Evolutionary conservation across 1,140 invertebrate species (phyloP), one percentile per base, ranked within the genome.

Genomic region (Pogonognathellus flavescens): DNA sequence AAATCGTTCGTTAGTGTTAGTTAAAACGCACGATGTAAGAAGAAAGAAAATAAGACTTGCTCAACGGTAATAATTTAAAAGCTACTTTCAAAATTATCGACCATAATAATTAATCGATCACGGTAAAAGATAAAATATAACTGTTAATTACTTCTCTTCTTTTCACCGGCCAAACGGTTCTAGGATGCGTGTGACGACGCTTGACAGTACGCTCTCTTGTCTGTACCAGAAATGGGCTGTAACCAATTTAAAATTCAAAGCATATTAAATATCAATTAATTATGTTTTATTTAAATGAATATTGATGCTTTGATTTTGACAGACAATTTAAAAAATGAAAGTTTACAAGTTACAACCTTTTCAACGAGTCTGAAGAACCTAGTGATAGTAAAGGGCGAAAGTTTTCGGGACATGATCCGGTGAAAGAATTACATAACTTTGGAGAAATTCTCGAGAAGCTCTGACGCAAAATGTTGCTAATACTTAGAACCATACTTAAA

Each of bases 101-200:
- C n/a, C n/a, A n/a, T n/a, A n/a, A n/a, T n/a, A n/a, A n/a, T n/a
- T n/a, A n/a, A n/a, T n/a, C n/a, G n/a, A n/a, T n/a, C n/a, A n/a
- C n/a, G n/a, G n/a, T n/a, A n/a, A n/a, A n/a, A n/a, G n/a, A n/a
- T n/a, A n/a, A n/a, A n/a, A n/a, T n/a, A n/a, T n/a, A n/a, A n/a
- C n/a, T n/a, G n/a, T 66, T 85, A 55, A 85, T 84, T 80, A 88
- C 89, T 57, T 86, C 88, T 76, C 87, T 85, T 22, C 86, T 85
- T 80, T 89, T 89, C 81, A 87, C 85, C 11, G 88, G 82, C 87
- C 88, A 89, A 86, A 87, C 88, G 25, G 83, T 60, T 11, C 41
- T 80, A 3, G 87, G 87, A 86, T 88, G 87, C 20, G 89, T 90
- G 10, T 87, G 88, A 18, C 90, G 72, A 8, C 83, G 22, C 83